phyloP scores from a whole-genome alignment of 1,140 invertebrate species.

The Cryptotermes secundus region DNA sequence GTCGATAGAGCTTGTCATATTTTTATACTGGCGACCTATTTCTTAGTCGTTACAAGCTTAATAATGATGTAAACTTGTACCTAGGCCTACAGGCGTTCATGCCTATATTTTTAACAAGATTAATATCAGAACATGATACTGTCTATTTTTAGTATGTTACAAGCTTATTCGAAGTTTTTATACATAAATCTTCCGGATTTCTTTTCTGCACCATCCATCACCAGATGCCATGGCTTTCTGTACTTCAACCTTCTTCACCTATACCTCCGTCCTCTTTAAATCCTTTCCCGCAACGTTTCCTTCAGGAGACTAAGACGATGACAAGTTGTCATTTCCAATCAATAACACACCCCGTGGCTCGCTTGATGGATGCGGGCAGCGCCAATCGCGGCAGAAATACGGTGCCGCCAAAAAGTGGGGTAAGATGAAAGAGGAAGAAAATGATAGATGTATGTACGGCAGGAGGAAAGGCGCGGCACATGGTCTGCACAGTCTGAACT shows the following conservation, averaged over 20 bases:
- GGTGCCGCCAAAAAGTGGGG: background rate
- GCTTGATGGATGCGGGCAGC: background rate
- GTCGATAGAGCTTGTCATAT: too few species aligned
- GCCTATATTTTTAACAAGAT: too few species aligned
- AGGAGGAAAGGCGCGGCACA: background rate
- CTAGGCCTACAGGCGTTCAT: too few species aligned
- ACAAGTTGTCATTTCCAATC: background rate
- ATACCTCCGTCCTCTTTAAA: conserved; percentile 7
- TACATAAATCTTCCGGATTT: background rate
- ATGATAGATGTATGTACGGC: background rate
- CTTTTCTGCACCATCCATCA: background rate
- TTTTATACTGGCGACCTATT: too few species aligned
- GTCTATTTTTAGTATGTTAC: background rate
- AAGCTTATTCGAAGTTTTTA: background rate
- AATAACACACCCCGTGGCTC: background rate
- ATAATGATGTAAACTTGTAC: too few species aligned
- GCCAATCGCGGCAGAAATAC: background rate
- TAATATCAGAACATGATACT: background rate
- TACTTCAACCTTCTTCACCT: background rate
- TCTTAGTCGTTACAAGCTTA: too few species aligned
- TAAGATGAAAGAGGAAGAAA: background rate
- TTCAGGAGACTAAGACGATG: background rate
- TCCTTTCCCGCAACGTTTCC: background rate
- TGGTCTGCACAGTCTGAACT: background rate
- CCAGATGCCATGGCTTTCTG: background rate